Conservation (phyloP, 2,797 vertebrate species). For the Sylvilagus floridanus region DNA sequence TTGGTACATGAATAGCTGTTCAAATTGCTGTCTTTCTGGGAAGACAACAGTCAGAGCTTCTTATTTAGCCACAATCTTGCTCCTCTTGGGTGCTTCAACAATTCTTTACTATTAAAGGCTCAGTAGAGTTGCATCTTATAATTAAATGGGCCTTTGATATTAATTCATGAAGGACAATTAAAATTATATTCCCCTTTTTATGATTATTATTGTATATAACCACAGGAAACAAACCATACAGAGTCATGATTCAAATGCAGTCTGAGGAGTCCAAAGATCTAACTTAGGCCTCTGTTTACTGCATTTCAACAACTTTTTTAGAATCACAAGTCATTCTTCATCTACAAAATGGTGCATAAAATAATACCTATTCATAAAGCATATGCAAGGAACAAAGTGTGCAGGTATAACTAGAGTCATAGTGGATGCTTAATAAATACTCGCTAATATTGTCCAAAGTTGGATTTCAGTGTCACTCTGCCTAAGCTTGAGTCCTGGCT, state of each 20-base stretch:
- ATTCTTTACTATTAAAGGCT: neutral
- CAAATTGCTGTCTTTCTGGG: too few relatives aligned
- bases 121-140: neutral
- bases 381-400: neutral
- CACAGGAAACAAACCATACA: neutral
- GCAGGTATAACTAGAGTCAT: neutral
- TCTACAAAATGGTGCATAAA: neutral
- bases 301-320: neutral
- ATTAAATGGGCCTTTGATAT: neutral
- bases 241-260: neutral
- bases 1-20: too few relatives aligned
- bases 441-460: neutral
- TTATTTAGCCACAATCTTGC: too few relatives aligned
- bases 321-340: neutral
- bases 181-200: neutral
- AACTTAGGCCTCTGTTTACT: neutral
- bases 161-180: neutral
- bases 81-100: neutral
- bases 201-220: neutral
- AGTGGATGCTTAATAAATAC: neutral
- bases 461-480: neutral
- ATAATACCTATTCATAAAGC: neutral
- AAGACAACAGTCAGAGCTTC: too few relatives aligned
- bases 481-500: neutral
- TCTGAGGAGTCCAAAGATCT: neutral